phyloP scores from a whole-genome alignment of 2,113 vertebrate species.

The Neopipo cinnamomea region DNA sequence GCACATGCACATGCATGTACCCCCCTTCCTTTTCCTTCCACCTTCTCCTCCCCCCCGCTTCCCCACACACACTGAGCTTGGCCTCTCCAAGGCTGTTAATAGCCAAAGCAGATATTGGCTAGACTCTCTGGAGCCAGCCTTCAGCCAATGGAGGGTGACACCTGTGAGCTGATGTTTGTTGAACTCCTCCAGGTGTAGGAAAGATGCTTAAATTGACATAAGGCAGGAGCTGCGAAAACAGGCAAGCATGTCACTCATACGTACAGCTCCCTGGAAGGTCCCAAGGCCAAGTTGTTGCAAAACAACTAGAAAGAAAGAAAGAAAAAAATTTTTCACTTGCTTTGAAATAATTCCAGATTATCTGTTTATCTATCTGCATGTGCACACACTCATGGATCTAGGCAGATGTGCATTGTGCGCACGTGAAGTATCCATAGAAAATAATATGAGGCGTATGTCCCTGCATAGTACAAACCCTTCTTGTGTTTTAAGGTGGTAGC shows the following conservation, averaged over 20 bases:
- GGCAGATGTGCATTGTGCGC: fast-evolving
- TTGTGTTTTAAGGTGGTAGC: not conserved
- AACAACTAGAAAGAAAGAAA: not conserved
- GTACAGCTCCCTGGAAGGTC: constrained; percentile 1
- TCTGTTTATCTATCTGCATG: not conserved
- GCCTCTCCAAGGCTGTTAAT: constrained; percentile 30
- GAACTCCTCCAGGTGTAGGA: constrained; percentile 71
- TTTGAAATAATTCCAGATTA: constrained; percentile 23
- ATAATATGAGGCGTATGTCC: not conserved
- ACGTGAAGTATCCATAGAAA: not conserved
- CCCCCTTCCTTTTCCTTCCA: constrained; percentile 2
- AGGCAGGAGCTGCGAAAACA: constrained; percentile 62
- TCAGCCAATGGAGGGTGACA: constrained; percentile 64
- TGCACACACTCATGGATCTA: not conserved
- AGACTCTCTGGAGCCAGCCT: constrained; percentile 74
- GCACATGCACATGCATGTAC: constrained; percentile 32
- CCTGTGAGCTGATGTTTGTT: constrained; percentile 65
- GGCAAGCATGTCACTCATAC: constrained; percentile 10
- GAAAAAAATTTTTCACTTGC: not conserved
- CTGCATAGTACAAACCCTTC: not conserved
- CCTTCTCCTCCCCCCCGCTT: not conserved
- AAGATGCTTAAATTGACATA: constrained; percentile 59
- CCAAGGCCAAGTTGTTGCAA: constrained; percentile 1
- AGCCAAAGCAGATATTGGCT: constrained; percentile 65
- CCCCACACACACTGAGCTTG: constrained; percentile 39